Percentiles rank a stretch among this genome's conserved stretches.
Conservation (phyloP, 2,888 invertebrate species). For the Tiliacea aurago region DNA sequence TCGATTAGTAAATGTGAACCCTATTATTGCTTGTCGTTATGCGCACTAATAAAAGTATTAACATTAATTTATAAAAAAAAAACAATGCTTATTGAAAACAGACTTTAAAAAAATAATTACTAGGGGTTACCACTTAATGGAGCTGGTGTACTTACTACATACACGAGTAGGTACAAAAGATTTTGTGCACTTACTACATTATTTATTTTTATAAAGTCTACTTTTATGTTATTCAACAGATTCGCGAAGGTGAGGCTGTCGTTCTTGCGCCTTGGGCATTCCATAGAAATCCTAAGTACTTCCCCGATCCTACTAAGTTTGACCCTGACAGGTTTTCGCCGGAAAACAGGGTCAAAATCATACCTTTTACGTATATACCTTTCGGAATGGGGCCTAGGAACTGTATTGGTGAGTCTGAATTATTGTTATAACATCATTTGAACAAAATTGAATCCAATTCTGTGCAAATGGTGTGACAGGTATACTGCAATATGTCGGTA, state of each 20-base stretch:
- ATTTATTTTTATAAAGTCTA: not conserved
- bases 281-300: slow-evolving; percentile 75
- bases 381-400: slow-evolving; percentile 80
- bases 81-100: no score
- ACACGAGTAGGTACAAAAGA: not conserved
- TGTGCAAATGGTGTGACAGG: not conserved
- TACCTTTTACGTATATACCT: slow-evolving; percentile 73
- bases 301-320: slow-evolving; percentile 76
- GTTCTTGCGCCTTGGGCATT: slow-evolving; percentile 79
- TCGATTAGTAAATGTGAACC: no score
- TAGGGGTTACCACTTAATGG: no score
- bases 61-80: no score
- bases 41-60: no score
- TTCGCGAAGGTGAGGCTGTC: slow-evolving; percentile 77
- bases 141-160: no score
- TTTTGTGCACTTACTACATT: not conserved
- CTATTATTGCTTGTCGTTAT: no score
- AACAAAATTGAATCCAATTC: not conserved
- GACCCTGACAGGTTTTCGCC: slow-evolving; percentile 79
- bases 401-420: slow-evolving; percentile 75
- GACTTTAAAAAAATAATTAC: no score
- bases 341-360: slow-evolving; percentile 72
- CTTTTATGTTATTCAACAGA: slow-evolving; percentile 58
- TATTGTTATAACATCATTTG: not conserved
- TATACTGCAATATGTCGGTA: no score